Base-by-base conservation (phyloP, 2,797 vertebrate species). In the Ibycter americanus region DNA sequence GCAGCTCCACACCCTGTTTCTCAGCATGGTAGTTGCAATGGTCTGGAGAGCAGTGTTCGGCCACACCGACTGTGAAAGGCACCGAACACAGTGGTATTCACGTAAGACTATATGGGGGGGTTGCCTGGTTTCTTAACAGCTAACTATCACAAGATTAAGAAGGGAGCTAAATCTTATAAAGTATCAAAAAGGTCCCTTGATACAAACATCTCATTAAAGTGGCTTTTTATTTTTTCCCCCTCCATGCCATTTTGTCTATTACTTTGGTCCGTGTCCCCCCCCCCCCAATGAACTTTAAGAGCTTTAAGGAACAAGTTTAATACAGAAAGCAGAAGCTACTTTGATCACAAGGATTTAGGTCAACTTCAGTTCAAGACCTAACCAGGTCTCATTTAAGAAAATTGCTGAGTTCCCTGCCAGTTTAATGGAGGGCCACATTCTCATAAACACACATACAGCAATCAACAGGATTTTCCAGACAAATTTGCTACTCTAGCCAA, bases 61-160 rank as follows among this genome's bases (percentile, higher is more conserved):
- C 14, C 1, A 4, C 62, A 3, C 0, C 0, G 36, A 15, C 25
- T 7, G 20, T 1, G 32, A 27, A 32, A 6, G 47, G 51, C 42
- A 4, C 5, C 8, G 19, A 11, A 7, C 19, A 4, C 12, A 2
- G 5, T 0, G 3, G 36, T 18, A 18, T 14, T 34, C 2, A 0
- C 12, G 9, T 15, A 18, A 11, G 8, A 4, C 22, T 7, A 2
- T 8, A 9, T 1, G 1, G 5, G 22, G 8, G 32, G 13, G 9
- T 34, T 4, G 9, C 6, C 3, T 11, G 19, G 19, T 12, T 72
- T 47, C 31, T 22, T 9, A 32, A 23, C 59, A 54, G 52, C 10
- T 21, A 56, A 10, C 18, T 4, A 34, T 9, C n/a, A 34, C n/a
- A 38, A 59, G 26, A 47, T 40, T 26, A 61, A 49, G n/a, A n/a